Base-by-base conservation (phyloP, 2,888 invertebrate species). In the Drosophila prostipennis region DNA sequence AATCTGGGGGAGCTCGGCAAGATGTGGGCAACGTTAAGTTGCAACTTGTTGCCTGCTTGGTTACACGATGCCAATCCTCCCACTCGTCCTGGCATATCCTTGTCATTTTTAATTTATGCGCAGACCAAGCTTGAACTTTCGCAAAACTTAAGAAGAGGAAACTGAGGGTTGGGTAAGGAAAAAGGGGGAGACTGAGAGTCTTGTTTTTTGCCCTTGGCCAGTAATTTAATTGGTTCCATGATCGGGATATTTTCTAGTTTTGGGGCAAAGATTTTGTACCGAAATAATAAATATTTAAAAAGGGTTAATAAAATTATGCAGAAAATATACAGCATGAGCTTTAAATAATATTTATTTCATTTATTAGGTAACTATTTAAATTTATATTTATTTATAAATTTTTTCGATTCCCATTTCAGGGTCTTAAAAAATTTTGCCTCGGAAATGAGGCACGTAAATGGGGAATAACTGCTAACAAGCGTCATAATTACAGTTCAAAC, bases 31-130 rank as follows among this genome's bases (percentile, higher is more conserved):
- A 71, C 70, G 73, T 54, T 73, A 80, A 67, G 59, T 84, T 81
- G 80, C 80, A 84, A 81, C 81, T 87, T 81, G 72, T 74, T 72
- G 72, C 74, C 72, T 52, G 43, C 73, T 75, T 51, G 71, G 76
- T 70, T 70, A 70, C 61, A 61, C 51, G 43, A 43, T 23, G 49
- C 53, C 63, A 56, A 32, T 36, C 40, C 32, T 16, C 29, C 55
- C 48, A 42, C n/a, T 19, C 58, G 74, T 72, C 54, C 68, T 78
- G 80, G 78, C 80, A 81, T 86, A 88, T 82, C 82, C 88, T 76
- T 82, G 82, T 82, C 88, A 82, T 82, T 88, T 88, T 65, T 65
- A 65, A 65, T 65, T 65, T 65, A 65, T 65, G 65, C 65, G 39
- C 69, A 36, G 32, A 26, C 69, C 55, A 55, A 54, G 69, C 69